phyloP scores from a whole-genome alignment of 2,888 invertebrate genomes.

The Alsophila aescularia region DNA sequence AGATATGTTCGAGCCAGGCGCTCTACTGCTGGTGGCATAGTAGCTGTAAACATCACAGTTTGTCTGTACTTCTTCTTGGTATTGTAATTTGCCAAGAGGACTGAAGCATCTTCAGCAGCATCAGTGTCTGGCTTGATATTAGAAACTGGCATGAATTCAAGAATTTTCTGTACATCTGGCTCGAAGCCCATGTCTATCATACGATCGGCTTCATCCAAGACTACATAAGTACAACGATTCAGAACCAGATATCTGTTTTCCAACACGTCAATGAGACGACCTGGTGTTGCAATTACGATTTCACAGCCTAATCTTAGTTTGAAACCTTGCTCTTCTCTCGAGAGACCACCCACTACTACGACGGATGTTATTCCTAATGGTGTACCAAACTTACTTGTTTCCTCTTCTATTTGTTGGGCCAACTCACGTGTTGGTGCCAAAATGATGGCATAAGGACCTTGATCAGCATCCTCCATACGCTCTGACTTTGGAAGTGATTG shows the following conservation, averaged over 20 bases:
- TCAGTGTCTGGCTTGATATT: conserved; percentile 99
- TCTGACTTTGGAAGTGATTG: conserved; percentile 98
- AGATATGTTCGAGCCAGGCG: conserved; percentile 97
- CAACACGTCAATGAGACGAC: conserved; percentile 98
- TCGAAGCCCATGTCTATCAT: conserved; percentile 99
- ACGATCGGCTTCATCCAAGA: conserved; percentile 97
- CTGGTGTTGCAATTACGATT: conserved; percentile 99
- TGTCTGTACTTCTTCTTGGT: conserved; percentile 98
- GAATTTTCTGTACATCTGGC: conserved; percentile 98
- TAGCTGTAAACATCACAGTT: conserved; percentile 99
- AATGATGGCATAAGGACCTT: conserved; percentile 99
- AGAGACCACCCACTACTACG: conserved; percentile 98
- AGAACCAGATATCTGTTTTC: conserved; percentile 99
- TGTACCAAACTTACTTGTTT: conserved; percentile 98
- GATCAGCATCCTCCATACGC: conserved; percentile 94
- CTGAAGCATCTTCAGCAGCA: conserved; percentile 97
- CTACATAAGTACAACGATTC: conserved; percentile 99
- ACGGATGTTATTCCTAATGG: conserved; percentile 97
- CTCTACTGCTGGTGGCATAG: conserved; percentile 99
- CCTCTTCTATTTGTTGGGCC: conserved; percentile 99
- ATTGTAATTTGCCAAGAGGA: conserved; percentile 96
- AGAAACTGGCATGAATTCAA: conserved; percentile 98
- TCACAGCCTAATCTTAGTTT: conserved; percentile 98
- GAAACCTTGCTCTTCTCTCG: conserved; percentile 99
- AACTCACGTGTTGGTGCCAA: conserved; percentile 99